phyloP scores from a whole-genome alignment of 2,888 invertebrate species.

The Euplexia lucipara region DNA sequence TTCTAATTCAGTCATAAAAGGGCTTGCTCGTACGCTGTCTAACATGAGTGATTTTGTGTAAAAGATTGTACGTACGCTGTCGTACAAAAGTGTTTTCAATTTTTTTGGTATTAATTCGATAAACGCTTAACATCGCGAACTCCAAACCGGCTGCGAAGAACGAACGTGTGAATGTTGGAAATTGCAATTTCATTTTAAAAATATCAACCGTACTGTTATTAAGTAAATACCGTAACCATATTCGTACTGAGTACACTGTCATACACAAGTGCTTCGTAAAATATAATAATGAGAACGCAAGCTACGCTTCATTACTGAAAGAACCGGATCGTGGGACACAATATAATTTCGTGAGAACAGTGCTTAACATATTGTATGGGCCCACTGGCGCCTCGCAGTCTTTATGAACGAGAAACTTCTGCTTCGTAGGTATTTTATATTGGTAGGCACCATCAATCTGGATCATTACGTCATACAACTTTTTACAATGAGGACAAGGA shows the following conservation, averaged over 20 bases:
- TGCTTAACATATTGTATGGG: constrained; percentile 48
- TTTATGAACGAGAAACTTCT: constrained; percentile 46
- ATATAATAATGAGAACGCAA: constrained; percentile 47
- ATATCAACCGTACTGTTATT: no score
- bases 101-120: no score
- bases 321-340: constrained; percentile 31
- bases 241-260: constrained; percentile 1
- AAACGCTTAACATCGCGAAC: no score
- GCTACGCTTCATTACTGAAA: constrained; percentile 47
- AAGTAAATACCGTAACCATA: not conserved
- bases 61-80: constrained; percentile 14
- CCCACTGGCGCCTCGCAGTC: constrained; percentile 48
- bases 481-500: constrained; percentile 15
- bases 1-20: constrained; percentile 48
- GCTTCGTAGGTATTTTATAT: constrained; percentile 28
- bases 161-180: not conserved
- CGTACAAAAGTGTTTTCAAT: constrained; percentile 6
- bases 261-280: constrained; percentile 35
- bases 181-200: not conserved
- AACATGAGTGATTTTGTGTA: constrained; percentile 19
- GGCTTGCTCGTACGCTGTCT: constrained; percentile 32
- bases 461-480: constrained; percentile 23
- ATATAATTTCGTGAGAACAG: constrained; percentile 43
- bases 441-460: constrained; percentile 1
- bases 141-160: no score